Evolutionary conservation across 2,113 vertebrate genomes (phyloP).

Genomic region (Ceuthmochares aereus): DNA sequence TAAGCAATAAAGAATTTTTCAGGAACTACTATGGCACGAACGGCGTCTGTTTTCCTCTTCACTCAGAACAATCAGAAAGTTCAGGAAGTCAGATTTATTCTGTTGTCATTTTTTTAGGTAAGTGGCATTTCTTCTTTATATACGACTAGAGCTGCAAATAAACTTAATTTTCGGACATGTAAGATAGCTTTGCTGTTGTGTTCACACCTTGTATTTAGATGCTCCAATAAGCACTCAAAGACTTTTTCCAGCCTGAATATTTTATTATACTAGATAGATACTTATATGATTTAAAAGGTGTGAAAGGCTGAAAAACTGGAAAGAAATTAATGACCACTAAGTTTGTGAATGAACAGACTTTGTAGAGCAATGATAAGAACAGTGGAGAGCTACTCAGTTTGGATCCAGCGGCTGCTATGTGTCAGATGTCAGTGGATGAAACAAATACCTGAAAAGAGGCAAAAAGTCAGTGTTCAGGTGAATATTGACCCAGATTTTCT

Average conservation of each 20-base stretch:
- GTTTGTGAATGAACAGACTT: not conserved
- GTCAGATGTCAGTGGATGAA: not conserved
- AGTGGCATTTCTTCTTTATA: constrained; percentile 45
- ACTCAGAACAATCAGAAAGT: constrained; percentile 92
- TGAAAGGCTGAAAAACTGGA: not conserved
- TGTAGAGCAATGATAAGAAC: not conserved
- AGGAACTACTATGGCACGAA: constrained; percentile 96
- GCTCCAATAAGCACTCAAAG: not conserved
- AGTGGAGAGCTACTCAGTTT: not conserved
- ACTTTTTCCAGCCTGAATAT: not conserved
- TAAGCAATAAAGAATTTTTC: constrained; percentile 89
- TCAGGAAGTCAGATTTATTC: constrained; percentile 92
- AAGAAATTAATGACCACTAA: not conserved
- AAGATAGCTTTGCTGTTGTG: not conserved
- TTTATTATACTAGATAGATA: not conserved
- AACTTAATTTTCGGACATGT: not conserved
- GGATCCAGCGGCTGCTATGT: not conserved
- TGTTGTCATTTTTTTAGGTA: constrained; percentile 94
- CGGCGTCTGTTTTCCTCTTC: constrained; percentile 95
- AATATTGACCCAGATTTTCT: not conserved
- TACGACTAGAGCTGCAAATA: not conserved
- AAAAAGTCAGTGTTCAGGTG: not conserved
- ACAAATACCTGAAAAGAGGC: not conserved
- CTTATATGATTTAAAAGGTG: not conserved
- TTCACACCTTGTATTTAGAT: not conserved